Conservation (phyloP, 2,797 vertebrate genomes). For the Anguilla obscura region DNA sequence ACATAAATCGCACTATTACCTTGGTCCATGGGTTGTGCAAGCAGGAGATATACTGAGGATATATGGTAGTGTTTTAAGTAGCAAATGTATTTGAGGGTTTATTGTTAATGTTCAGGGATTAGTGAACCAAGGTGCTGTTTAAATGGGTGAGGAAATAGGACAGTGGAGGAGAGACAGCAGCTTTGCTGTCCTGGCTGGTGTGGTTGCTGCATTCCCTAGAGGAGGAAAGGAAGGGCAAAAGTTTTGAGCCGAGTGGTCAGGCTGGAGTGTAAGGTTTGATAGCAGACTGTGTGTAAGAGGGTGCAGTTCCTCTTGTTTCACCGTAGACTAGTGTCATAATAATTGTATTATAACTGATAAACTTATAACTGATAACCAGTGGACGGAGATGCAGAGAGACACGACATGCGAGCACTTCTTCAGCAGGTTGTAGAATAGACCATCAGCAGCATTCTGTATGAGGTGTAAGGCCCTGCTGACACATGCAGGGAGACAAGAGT, state of each 20-base stretch:
- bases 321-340: neutral
- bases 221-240: neutral
- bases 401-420: neutral
- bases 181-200: neutral
- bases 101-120: neutral
- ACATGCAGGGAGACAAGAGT: neutral
- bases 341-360: neutral
- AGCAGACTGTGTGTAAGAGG: neutral
- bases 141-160: neutral
- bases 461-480: neutral
- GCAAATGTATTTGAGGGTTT: no score
- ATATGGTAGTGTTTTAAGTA: no score
- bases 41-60: no score
- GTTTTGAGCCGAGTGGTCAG: neutral
- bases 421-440: neutral
- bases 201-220: neutral
- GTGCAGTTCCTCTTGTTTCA: neutral
- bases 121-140: no score
- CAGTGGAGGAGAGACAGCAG: neutral
- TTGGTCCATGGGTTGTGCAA: no score
- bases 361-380: neutral
- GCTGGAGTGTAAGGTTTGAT: neutral
- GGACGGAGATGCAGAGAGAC: neutral
- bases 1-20: no score
- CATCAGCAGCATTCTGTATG: neutral